Percentiles rank a stretch among this genome's conserved stretches.
These are phyloP conservation scores for Bubo bubo DNA, from an alignment of 2,113 vertebrate genomes.

Conservation along the genomic window DNA sequence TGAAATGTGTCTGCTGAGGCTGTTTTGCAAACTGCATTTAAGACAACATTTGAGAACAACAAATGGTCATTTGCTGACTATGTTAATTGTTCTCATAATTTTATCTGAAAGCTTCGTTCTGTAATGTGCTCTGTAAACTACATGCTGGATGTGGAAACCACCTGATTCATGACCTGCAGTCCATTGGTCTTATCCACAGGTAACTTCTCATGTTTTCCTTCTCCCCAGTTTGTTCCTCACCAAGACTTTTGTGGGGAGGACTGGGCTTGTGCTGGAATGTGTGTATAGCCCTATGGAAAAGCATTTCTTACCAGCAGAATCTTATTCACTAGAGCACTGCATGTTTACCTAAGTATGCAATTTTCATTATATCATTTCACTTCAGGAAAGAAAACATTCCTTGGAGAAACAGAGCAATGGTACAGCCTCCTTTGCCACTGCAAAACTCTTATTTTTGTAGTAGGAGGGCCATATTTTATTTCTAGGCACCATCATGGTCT, in stretches of 20 bases:
- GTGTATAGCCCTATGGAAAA: neutral
- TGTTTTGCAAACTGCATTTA: neutral
- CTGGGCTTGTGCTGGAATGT: neutral
- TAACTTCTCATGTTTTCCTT: neutral
- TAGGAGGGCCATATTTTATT: neutral
- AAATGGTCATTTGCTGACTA: neutral
- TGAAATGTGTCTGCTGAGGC: neutral
- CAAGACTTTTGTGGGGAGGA: neutral
- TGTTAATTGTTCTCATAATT: neutral
- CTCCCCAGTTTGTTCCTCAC: neutral
- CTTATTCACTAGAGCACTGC: neutral
- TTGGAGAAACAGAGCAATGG: neutral
- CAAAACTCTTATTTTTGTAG: neutral
- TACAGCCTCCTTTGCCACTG: neutral
- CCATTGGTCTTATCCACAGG: neutral
- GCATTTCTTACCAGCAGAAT: neutral
- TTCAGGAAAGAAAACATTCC: neutral
- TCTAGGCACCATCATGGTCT: rapidly evolving
- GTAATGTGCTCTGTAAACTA: neutral
- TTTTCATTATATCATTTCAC: neutral
- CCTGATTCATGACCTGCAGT: neutral
- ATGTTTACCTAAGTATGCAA: neutral
- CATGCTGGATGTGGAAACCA: neutral
- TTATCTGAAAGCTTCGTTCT: neutral
- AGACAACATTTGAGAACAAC: neutral